Base-by-base conservation (phyloP, 2,113 vertebrate genomes). In the Cnemophilus loriae region DNA sequence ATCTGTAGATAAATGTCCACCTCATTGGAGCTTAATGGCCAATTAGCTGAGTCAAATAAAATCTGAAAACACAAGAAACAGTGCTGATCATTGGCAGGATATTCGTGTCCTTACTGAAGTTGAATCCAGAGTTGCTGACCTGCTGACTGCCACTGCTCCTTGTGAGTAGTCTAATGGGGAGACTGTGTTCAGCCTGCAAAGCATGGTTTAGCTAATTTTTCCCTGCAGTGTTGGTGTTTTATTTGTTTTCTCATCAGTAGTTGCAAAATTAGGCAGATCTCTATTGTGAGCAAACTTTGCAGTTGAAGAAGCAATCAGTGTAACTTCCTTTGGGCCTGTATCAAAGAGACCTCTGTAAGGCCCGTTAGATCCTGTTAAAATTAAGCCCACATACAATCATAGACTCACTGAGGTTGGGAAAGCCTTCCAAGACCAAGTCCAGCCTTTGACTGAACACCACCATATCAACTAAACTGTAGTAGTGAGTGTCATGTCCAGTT, bases 31-130 rank as follows among this genome's bases (percentile, higher is more conserved):
- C 87, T 88, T 95, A 91, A 91, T 93, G 93, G 87, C 79, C 80
- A 84, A 71, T 96, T 96, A 97, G 90, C 82, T 70, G 87, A 91
- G 92, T 91, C 93, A 96, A 93, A 87, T 85, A 78, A 87, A 89
- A 96, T 93, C 74, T 86, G 93, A 89, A 93, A 91, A 91, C 49
- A 70, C 47, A 84, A 76, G 67, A 83, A 86, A 35, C 59, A 23
- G 41, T 88, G 95, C 69, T 97, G 50, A 77, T 95, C 49, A 27
- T 47, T 89, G 92, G 69, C 50, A 70, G 86, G 33, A 49, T 88
- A 67, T 80, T 92, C 0, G 13, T 79, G 49, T 71, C 63, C 85
- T 84, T 59, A 57, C 52, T 71, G 61, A 68, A 59, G 78, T 7
- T 82, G 53, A 82, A 61, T 80, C n/a, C 75, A 67, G 80, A 57